Conservation (phyloP, 37 sponge, comb jelly and placozoan genomes). For the Spongia lamella region DNA sequence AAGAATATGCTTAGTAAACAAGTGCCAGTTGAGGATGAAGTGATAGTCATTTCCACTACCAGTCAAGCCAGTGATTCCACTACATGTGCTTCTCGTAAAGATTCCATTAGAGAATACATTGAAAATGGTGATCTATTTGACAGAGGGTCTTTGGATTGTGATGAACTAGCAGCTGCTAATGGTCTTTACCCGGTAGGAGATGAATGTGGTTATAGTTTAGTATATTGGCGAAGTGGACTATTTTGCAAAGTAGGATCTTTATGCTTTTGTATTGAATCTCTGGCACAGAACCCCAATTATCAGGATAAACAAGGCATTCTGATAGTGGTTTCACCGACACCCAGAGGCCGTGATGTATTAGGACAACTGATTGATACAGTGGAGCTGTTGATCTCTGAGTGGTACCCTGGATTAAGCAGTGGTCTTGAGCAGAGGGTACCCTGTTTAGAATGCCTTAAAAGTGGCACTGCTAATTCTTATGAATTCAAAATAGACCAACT, state of each 20-base stretch:
- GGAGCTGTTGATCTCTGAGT: conserved; percentile 26
- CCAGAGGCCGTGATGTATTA: conserved; percentile 26
- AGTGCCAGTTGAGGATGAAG: background rate
- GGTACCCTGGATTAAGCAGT: conserved; percentile 55
- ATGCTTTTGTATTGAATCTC: no score
- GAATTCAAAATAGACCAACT: conserved; percentile 24
- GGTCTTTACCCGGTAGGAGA: no score
- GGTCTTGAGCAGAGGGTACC: conserved; percentile 29
- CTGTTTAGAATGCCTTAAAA: conserved; percentile 40
- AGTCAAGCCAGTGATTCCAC: no score
- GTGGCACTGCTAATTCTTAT: background rate
- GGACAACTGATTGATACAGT: conserved; percentile 48
- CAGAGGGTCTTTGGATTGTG: no score
- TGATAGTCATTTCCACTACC: no score
- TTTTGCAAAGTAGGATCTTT: conserved; percentile 13
- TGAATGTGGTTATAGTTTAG: background rate
- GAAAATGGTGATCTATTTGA: no score
- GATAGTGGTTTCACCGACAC: conserved; percentile 11
- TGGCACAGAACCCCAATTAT: no score
- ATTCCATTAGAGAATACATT: no score
- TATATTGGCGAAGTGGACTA: conserved; percentile 71
- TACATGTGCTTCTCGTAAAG: no score
- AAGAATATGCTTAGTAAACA: background rate
- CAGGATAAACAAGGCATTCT: conserved; percentile 19
- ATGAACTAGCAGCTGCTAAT: no score